Evolutionary conservation across 2,888 invertebrate species (phyloP).

Genomic region (Geophilus truncorum): DNA sequence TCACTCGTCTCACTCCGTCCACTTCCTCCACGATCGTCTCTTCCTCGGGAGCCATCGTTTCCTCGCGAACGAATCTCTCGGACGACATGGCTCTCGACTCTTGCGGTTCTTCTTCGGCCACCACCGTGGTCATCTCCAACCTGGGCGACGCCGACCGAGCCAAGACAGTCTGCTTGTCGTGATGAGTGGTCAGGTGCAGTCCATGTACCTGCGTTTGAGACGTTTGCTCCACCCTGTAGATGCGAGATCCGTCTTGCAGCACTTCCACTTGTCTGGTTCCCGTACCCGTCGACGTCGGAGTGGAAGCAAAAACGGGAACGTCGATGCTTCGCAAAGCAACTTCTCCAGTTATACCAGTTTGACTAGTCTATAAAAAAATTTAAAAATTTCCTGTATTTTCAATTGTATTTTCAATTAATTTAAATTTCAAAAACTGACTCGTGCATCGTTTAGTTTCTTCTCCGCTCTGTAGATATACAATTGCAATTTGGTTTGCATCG

Average conservation of each 20-base stretch:
- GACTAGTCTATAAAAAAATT: too few relatives aligned
- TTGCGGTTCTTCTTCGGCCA: neutral
- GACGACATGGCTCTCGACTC: constrained; percentile 18
- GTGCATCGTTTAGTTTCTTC: neutral
- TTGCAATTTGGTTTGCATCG: neutral
- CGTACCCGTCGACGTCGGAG: neutral
- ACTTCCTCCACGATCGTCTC: constrained; percentile 33
- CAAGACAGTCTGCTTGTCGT: neutral
- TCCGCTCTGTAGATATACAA: neutral
- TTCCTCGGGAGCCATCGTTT: constrained; percentile 28
- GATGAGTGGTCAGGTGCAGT: neutral
- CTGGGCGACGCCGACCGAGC: neutral
- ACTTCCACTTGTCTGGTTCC: neutral
- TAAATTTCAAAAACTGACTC: neutral
- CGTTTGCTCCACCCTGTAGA: constrained; percentile 8
- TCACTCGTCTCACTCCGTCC: constrained; percentile 29
- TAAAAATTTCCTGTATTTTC: too few relatives aligned
- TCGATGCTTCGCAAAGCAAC: too few relatives aligned
- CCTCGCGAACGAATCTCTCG: constrained; percentile 30
- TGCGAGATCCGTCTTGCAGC: neutral
- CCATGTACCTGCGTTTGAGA: neutral
- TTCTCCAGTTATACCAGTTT: too few relatives aligned
- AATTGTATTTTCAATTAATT: neutral
- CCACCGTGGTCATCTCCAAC: neutral
- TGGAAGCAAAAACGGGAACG: too few relatives aligned